Percentiles rank a stretch among this genome's conserved stretches.
Evolutionary conservation across 1,140 invertebrate genomes (phyloP).

Genomic region (Colletes latitarsis): DNA sequence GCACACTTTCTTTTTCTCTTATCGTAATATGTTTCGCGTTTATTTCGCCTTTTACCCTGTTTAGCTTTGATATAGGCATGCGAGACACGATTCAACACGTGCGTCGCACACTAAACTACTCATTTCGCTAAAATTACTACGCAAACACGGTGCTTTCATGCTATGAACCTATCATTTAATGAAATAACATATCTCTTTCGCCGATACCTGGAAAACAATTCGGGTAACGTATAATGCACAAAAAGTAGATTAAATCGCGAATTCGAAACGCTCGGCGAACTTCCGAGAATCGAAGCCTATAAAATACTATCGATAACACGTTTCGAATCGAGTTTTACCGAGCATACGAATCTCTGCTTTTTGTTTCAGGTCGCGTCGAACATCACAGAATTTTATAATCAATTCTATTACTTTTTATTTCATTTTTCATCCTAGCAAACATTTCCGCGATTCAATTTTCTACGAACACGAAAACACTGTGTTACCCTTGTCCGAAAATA

Average conservation of each 20-base stretch:
- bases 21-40: conserved; percentile 30
- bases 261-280: neutral
- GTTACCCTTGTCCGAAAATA: too few relatives aligned
- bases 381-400: too few relatives aligned
- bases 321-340: too few relatives aligned
- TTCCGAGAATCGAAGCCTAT: too few relatives aligned
- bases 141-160: neutral
- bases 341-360: too few relatives aligned
- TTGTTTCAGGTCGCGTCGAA: too few relatives aligned
- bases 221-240: conserved; percentile 22
- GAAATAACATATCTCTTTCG: conserved; percentile 27
- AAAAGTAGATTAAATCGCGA: conserved; percentile 23
- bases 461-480: too few relatives aligned
- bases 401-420: too few relatives aligned
- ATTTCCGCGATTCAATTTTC: too few relatives aligned
- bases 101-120: conserved; percentile 1
- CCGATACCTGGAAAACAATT: conserved; percentile 20
- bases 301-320: too few relatives aligned
- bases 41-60: conserved; percentile 33
- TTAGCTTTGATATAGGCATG: conserved; percentile 26
- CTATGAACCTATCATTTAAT: conserved; percentile 33
- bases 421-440: too few relatives aligned
- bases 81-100: conserved; percentile 28
- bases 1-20: neutral
- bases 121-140: conserved; percentile 25